These are phyloP conservation scores for Polypterus senegalus DNA, from an alignment of 2,113 vertebrate genomes.

Conservation along the genomic window DNA sequence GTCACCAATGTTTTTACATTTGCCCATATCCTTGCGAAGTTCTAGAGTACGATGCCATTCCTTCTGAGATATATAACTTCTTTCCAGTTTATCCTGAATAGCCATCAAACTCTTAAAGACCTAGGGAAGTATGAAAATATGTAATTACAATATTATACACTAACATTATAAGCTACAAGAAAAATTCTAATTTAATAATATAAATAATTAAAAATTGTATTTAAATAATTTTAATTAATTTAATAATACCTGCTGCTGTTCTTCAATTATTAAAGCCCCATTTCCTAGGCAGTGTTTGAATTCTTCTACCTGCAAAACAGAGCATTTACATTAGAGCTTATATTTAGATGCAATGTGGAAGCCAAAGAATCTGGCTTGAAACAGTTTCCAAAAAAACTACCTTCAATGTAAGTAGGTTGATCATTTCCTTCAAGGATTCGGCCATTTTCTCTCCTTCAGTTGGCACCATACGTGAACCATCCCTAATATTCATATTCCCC, in stretches of 20 bases:
- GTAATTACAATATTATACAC: background rate
- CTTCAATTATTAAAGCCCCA: constrained; percentile 38
- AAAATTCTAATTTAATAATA: background rate
- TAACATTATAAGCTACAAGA: background rate
- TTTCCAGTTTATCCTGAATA: constrained; percentile 61
- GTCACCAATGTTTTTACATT: constrained; percentile 40
- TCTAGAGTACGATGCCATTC: constrained; percentile 60
- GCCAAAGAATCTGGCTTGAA: constrained; percentile 9
- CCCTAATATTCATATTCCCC: no score
- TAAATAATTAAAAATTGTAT: no score
- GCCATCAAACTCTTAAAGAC: constrained; percentile 61
- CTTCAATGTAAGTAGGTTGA: constrained; percentile 59
- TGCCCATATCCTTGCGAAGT: constrained; percentile 54
- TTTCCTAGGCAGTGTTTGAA: constrained; percentile 49
- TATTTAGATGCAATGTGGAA: background rate
- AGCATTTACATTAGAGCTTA: no score
- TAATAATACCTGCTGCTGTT: constrained; percentile 56
- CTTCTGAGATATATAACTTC: constrained; percentile 62
- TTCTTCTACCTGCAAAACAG: constrained; percentile 58
- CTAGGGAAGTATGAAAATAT: constrained; percentile 29
- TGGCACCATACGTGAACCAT: constrained; percentile 15
- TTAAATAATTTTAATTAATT: background rate
- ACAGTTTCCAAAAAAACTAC: constrained; percentile 37
- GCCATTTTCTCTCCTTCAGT: constrained; percentile 69
- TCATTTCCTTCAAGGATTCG: constrained; percentile 58